These are phyloP conservation scores for Luperina testacea DNA, from an alignment of 2,888 invertebrate genomes.

Conservation along the genomic window DNA sequence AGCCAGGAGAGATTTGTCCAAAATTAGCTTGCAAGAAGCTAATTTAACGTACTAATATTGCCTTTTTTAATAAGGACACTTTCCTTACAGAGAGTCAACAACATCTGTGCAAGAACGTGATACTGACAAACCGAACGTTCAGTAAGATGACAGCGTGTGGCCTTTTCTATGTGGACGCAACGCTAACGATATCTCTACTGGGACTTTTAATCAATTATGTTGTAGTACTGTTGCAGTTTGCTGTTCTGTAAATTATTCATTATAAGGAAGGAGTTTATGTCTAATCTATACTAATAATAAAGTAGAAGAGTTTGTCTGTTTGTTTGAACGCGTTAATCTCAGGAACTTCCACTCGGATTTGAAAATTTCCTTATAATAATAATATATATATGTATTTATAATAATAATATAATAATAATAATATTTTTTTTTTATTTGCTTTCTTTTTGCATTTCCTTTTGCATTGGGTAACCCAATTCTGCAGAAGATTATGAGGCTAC, in stretches of 20 bases:
- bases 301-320: too few species aligned
- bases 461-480: too few species aligned
- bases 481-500: too few species aligned
- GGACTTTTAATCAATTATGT: slow-evolving; percentile 15
- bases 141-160: slow-evolving; percentile 7
- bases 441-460: too few species aligned
- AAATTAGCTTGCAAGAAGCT: neutral
- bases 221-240: slow-evolving; percentile 30
- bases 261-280: neutral
- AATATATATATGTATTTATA: too few species aligned
- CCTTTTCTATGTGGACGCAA: slow-evolving; percentile 18
- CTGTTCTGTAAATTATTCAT: neutral
- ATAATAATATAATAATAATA: too few species aligned
- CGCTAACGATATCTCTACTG: slow-evolving; percentile 11
- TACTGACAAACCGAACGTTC: slow-evolving; percentile 9
- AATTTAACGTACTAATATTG: neutral
- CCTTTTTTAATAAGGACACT: too few species aligned
- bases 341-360: too few species aligned
- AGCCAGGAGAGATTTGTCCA: neutral
- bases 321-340: too few species aligned
- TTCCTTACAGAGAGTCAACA: slow-evolving; percentile 12
- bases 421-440: too few species aligned
- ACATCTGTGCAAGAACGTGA: slow-evolving; percentile 18
- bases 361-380: too few species aligned
- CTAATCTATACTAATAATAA: too few species aligned